Evolutionary conservation across 2,888 invertebrate genomes (phyloP), one percentile per base, ranked within the genome.

Genomic region (Nycteola revayana): DNA sequence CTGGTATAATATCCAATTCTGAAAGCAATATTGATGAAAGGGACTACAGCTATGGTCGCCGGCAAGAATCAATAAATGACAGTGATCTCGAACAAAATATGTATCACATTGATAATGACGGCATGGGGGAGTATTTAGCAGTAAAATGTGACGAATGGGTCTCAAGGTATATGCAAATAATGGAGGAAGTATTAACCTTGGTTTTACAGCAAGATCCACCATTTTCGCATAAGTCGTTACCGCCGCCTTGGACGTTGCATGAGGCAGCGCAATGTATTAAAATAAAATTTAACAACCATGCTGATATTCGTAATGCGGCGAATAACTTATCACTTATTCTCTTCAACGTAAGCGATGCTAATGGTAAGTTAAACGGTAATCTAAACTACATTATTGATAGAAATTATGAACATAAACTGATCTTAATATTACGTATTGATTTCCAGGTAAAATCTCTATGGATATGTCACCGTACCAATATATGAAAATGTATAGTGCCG

Each of bases 401-500:
- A 6, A 8, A 29, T 2, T 24, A 9, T 14, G 11, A 10, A 11
- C n/a, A n/a, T n/a, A n/a, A n/a, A n/a, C n/a, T n/a, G n/a, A n/a
- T n/a, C n/a, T n/a, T n/a, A n/a, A n/a, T n/a, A 27, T 17, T 10
- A 10, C 55, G 77, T 17, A 63, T 75, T 18, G 62, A 63, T 57
- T 90, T 61, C n/a, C n/a, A 66, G 90, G 90, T 25, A 84, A 86
- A 60, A 87, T 90, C 31, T 76, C 73, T 42, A 64, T 73, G 26
- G 74, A 89, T 37, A 73, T 90, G 23, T 64, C 77, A 33, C 90
- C 91, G 24, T 58, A 68, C 40, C 80, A 89, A 27, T 80, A 84
- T 36, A 82, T 91, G 84, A 71, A 90, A 35, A 78, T 88, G 58
- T 90, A 90, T 49, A 90, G 90, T 32, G 79, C 85, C 34, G 88